These are phyloP conservation scores for Cyprinodon variegatus DNA, from an alignment of 2,113 vertebrate genomes.

Conservation along the genomic window DNA sequence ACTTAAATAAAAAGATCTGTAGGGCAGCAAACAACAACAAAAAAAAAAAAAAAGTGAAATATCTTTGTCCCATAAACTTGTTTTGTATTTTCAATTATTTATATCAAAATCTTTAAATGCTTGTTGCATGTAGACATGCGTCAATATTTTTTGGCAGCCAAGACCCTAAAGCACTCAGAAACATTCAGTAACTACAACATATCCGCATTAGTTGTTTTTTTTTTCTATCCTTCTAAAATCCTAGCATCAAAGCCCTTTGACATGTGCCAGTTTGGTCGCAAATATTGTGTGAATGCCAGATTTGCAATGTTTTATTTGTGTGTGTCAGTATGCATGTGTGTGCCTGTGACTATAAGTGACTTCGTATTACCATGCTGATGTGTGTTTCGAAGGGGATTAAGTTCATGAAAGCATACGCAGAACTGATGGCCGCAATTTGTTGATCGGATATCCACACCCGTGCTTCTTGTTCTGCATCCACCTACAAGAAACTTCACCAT, in stretches of 20 bases:
- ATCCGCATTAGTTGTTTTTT: conserved; percentile 68
- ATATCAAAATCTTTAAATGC: conserved; percentile 30
- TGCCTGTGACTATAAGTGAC: conserved; percentile 17
- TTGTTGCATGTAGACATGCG: conserved; percentile 27
- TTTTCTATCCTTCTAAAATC: conserved; percentile 57
- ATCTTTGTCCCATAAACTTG: not conserved
- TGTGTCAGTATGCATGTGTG: conserved; percentile 48
- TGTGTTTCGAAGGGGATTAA: conserved; percentile 51
- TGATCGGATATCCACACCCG: conserved; percentile 61
- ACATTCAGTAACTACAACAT: conserved; percentile 71
- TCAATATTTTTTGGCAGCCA: conserved; percentile 64
- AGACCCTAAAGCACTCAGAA: conserved; percentile 65
- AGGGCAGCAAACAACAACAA: conserved; percentile 4
- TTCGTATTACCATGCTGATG: conserved; percentile 22
- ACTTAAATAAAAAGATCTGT: conserved; percentile 21
- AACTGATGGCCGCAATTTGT: conserved; percentile 70
- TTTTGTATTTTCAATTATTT: conserved; percentile 27
- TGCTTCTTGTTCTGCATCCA: not conserved
- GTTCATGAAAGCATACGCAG: conserved; percentile 65
- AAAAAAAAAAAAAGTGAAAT: conserved; percentile 1
- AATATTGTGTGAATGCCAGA: conserved; percentile 74
- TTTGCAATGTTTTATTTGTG: conserved; percentile 60
- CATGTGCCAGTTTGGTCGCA: conserved; percentile 76
- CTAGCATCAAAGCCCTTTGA: conserved; percentile 75
- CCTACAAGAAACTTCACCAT: not conserved